These are phyloP conservation scores for Sinotaia quadrata DNA, from an alignment of 2,888 invertebrate species.

Conservation along the genomic window DNA sequence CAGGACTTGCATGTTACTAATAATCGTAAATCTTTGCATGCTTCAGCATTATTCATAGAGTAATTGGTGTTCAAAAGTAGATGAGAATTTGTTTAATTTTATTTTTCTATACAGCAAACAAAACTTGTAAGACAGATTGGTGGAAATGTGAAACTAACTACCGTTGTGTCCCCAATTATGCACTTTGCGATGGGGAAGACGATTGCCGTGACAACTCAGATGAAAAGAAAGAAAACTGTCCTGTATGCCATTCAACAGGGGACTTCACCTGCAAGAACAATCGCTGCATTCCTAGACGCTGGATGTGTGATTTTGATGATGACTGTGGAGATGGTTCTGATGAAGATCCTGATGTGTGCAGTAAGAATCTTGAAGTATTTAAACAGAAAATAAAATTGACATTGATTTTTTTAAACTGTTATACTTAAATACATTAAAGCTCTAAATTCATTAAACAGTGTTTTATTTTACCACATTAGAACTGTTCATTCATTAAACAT, in stretches of 20 bases:
- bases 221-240: slow-evolving; percentile 91
- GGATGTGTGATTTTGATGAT: slow-evolving; percentile 92
- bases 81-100: too few relatives aligned
- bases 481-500: too few relatives aligned
- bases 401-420: slow-evolving; percentile 1
- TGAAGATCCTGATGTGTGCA: slow-evolving; percentile 67
- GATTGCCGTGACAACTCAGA: slow-evolving; percentile 96
- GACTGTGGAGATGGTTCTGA: slow-evolving; percentile 97
- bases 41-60: too few relatives aligned
- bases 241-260: slow-evolving; percentile 86
- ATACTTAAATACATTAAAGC: too few relatives aligned
- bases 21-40: too few relatives aligned
- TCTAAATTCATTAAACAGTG: not conserved
- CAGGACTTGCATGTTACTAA: too few relatives aligned
- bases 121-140: slow-evolving; percentile 96
- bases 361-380: slow-evolving; percentile 52
- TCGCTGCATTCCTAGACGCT: slow-evolving; percentile 80
- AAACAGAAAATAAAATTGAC: too few relatives aligned
- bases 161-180: slow-evolving; percentile 96
- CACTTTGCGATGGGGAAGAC: slow-evolving; percentile 98
- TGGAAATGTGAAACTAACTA: slow-evolving; percentile 94
- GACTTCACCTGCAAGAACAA: slow-evolving; percentile 95
- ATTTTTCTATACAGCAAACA: slow-evolving; percentile 82
- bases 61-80: too few relatives aligned
- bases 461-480: too few relatives aligned